Percentiles rank a stretch among this genome's conserved stretches.
phyloP scores from a whole-genome alignment of 2,113 vertebrate genomes.

The Carettochelys insculpta region DNA sequence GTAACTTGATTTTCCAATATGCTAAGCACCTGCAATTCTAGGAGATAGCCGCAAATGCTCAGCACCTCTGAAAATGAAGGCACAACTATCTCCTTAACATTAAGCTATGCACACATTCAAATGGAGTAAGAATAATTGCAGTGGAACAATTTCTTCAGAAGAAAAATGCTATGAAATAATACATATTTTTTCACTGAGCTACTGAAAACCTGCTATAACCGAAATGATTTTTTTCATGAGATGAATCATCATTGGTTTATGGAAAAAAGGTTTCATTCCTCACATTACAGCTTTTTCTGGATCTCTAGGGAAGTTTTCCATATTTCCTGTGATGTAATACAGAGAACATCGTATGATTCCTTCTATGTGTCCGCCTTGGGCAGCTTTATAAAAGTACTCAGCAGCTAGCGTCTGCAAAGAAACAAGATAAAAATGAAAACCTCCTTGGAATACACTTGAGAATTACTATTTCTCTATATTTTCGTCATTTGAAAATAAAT shows the following conservation, averaged over 20 bases:
- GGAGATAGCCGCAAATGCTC: neutral
- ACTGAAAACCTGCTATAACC: neutral
- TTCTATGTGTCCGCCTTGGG: slow-evolving; percentile 83
- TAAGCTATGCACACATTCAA: neutral
- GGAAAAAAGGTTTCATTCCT: slow-evolving; percentile 53
- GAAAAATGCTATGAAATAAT: neutral
- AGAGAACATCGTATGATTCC: slow-evolving; percentile 84
- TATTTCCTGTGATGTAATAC: slow-evolving; percentile 86
- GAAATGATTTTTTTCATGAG: neutral
- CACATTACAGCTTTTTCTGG: slow-evolving; percentile 88
- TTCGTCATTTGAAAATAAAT: neutral
- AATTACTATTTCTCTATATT: neutral
- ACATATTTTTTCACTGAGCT: neutral
- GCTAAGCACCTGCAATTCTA: neutral
- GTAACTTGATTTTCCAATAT: neutral
- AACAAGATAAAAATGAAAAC: neutral
- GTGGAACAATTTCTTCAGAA: neutral
- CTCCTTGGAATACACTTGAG: too few relatives aligned
- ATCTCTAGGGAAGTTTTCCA: slow-evolving; percentile 83
- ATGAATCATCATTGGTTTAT: neutral
- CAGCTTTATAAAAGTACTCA: slow-evolving; percentile 86
- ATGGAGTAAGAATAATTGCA: neutral
- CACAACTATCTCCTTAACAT: neutral
- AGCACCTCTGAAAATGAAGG: neutral
- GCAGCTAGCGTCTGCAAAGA: slow-evolving; percentile 85